Base-by-base conservation (phyloP, 64 coral and sea anemone species). In the Montipora sp. region DNA sequence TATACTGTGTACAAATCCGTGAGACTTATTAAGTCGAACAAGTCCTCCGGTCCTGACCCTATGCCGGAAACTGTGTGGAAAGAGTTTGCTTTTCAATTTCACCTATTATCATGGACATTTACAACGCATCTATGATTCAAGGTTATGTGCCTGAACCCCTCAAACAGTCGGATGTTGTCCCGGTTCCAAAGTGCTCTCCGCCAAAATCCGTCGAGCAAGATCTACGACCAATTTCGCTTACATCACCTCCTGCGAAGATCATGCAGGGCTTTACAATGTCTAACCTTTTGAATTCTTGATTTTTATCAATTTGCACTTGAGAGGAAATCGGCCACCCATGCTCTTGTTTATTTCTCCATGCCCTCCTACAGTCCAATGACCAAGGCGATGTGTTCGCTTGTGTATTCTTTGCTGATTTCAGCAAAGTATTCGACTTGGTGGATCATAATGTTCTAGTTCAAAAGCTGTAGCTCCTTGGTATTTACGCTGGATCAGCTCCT, bases 401-500 rank as follows among this genome's bases (percentile, higher is more conserved):
- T 79, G 78, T 91, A 58, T 91, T 91, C 89, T 91, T 82, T 65
- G 60, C 89, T 49, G 89, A 91, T 81, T 91, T 91, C 53, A 57
- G 53, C 53, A 57, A 57, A 57, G 53, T 5, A 7, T 89, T 89
- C 77, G 73, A 76, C 44, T 57, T 75, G 43, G 75, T 89, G 51
- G 86, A 88, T 18, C 72, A 88, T 77, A 57, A 58, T 47, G 20
- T 57, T 71, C 86, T 88, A 43, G 47, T 88, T 75, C 86, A 18
- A 76, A 46, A 88, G 19, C 22, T 88, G 48, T 47, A 88, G 71
- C 61, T 44, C 20, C 83, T 87, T 18, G 65, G 65, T 48, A 23
- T 87, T 18, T 21, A 87, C 53, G 53, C 53, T 68, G 82, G 63
- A 19, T 67, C 0, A 71, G 68, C 16, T 15, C 59, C 15, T 8